These are phyloP conservation scores for Lepus oiostolus DNA, from an alignment of 2,797 vertebrate species.

Conservation along the genomic window DNA sequence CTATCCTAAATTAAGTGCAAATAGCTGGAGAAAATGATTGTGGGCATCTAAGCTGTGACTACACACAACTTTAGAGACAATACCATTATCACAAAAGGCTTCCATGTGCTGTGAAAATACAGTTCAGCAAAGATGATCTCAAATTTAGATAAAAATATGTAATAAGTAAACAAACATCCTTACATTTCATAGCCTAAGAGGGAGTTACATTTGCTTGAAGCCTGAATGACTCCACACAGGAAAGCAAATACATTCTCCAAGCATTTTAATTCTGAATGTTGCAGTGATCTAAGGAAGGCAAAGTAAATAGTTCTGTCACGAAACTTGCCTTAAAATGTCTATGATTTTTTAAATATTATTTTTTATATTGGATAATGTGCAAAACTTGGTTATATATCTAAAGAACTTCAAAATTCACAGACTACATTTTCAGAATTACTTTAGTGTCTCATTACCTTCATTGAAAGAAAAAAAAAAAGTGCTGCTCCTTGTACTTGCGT, in stretches of 20 bases:
- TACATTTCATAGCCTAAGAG: not conserved
- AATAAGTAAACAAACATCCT: constrained; percentile 28
- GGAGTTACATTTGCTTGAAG: not conserved
- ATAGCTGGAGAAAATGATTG: not conserved
- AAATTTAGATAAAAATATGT: constrained; percentile 39
- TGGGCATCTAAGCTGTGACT: not conserved
- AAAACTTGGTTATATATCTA: not conserved
- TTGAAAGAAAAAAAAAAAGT: not conserved
- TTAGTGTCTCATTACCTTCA: not conserved
- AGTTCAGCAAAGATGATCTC: not conserved
- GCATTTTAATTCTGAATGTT: constrained; percentile 51
- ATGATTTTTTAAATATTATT: not conserved
- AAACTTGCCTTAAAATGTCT: constrained; percentile 8
- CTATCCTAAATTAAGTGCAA: not conserved
- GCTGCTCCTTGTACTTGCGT: not conserved
- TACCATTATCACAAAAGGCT: not conserved
- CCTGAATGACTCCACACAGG: not conserved
- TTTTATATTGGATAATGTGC: not conserved
- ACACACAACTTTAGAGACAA: not conserved
- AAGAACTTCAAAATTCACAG: constrained; percentile 26
- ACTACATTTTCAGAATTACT: constrained; percentile 43
- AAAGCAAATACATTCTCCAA: constrained; percentile 7
- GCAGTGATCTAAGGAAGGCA: not conserved
- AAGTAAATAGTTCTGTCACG: constrained; percentile 16
- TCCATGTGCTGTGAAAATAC: not conserved